These are phyloP conservation scores for Pollenia angustigena DNA, from an alignment of 2,888 invertebrate species.

Conservation along the genomic window DNA sequence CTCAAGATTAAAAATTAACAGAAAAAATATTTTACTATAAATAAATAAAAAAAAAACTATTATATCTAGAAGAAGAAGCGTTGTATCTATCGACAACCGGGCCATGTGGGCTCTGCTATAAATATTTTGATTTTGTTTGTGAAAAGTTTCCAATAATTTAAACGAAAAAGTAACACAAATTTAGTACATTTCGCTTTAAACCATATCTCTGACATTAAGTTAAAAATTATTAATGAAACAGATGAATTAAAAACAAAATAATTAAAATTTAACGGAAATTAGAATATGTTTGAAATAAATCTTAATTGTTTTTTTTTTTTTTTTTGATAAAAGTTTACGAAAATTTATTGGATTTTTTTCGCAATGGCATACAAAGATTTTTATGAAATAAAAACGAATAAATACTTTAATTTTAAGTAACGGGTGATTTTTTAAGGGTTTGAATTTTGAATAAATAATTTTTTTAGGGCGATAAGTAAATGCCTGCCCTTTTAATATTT, in stretches of 20 bases:
- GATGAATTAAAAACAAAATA: neutral
- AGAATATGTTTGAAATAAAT: constrained; percentile 1
- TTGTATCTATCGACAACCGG: neutral
- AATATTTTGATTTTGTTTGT: neutral
- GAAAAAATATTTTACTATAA: no score
- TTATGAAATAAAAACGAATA: no score
- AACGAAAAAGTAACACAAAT: neutral
- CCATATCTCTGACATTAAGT: constrained; percentile 2
- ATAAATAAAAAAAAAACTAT: no score
- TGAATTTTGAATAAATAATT: no score
- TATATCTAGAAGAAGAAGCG: neutral
- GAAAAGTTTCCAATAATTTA: neutral
- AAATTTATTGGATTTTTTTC: neutral
- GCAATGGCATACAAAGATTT: no score
- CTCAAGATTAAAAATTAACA: no score
- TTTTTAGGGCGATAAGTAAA: no score
- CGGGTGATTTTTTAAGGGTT: no score
- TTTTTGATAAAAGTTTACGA: neutral
- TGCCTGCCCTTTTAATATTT: no score
- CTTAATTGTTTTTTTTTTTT: neutral
- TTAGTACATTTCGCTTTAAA: no score
- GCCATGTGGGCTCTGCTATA: neutral
- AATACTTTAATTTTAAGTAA: no score
- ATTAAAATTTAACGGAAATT: constrained; percentile 27
- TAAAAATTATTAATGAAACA: constrained; percentile 25